These are phyloP conservation scores for Nanorana parkeri DNA, from an alignment of 2,113 vertebrate genomes.

Conservation along the genomic window DNA sequence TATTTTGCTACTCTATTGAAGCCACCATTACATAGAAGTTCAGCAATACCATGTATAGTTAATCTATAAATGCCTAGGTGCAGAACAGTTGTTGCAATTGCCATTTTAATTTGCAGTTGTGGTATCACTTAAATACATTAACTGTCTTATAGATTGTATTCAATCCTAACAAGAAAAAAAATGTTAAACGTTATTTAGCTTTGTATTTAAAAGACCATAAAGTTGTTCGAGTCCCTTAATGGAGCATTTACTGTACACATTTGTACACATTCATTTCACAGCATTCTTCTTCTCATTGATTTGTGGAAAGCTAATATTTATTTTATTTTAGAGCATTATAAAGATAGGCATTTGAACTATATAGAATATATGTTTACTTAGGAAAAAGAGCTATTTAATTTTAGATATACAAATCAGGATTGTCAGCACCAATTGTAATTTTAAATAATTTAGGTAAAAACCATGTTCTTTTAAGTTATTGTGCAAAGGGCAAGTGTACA, in stretches of 20 bases:
- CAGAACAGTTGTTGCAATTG: neutral
- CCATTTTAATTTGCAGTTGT: neutral
- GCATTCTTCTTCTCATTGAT: constrained; percentile 17
- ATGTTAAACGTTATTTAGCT: constrained; percentile 20
- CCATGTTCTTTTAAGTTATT: no score
- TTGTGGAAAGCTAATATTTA: constrained; percentile 15
- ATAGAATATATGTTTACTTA: neutral
- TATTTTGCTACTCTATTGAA: no score
- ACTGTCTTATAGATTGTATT: neutral
- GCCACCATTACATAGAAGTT: no score
- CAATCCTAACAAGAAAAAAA: constrained; percentile 5
- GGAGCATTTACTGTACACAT: constrained; percentile 19
- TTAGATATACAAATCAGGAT: no score
- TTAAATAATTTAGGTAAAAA: no score
- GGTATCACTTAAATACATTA: neutral
- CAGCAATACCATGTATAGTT: neutral
- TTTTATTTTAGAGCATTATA: constrained; percentile 1
- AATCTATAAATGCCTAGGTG: neutral
- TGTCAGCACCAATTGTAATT: no score
- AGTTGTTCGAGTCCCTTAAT: constrained; percentile 25
- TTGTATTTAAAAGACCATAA: constrained; percentile 31
- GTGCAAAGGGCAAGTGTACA: no score
- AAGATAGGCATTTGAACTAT: neutral
- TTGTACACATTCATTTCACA: constrained; percentile 6
- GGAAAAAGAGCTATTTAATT: no score